These are phyloP conservation scores for Ondatra zibethicus DNA, from an alignment of 2,113 vertebrate species.

Conservation along the genomic window DNA sequence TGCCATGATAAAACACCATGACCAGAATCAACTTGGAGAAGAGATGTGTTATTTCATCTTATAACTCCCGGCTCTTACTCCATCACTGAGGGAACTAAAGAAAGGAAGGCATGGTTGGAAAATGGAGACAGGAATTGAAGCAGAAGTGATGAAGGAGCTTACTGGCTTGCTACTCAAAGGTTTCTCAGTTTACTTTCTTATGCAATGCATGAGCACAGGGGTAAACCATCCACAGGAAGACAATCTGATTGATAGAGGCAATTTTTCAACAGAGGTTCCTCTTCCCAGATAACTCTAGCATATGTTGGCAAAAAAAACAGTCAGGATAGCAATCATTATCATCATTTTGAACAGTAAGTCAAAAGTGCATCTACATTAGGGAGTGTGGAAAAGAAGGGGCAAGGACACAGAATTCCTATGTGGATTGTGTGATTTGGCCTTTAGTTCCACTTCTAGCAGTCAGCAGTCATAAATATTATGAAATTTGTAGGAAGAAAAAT, in stretches of 20 bases:
- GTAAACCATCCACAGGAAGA: too few relatives aligned
- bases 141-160: background rate
- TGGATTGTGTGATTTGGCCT: background rate
- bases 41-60: background rate
- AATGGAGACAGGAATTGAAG: background rate
- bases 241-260: background rate
- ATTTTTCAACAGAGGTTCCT: background rate
- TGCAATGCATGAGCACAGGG: background rate
- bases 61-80: background rate
- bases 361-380: background rate
- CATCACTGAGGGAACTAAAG: background rate
- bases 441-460: background rate
- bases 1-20: background rate
- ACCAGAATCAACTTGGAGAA: background rate
- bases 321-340: background rate
- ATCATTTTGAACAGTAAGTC: background rate
- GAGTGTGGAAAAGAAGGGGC: background rate
- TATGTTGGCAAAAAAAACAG: background rate
- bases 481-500: background rate
- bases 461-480: background rate
- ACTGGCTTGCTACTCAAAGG: too few relatives aligned
- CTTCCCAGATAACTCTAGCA: background rate
- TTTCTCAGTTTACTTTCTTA: background rate
- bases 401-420: background rate
- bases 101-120: background rate